Conservation (phyloP, 1,140 invertebrate genomes). For the Drosophila saltans region DNA sequence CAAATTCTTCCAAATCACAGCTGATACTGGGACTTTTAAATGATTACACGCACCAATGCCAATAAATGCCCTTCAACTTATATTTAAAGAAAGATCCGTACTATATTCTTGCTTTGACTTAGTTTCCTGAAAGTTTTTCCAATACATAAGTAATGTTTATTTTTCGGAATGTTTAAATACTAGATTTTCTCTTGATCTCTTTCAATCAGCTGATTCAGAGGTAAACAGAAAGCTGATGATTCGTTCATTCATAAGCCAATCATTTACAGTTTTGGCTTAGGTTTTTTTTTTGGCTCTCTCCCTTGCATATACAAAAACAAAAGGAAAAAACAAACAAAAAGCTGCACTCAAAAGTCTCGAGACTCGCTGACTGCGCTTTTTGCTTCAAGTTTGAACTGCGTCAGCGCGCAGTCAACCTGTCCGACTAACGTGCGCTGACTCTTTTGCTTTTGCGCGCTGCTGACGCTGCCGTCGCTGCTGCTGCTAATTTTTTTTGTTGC, state of each 20-base stretch:
- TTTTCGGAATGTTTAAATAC: not conserved
- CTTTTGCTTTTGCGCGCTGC: slow-evolving; percentile 43
- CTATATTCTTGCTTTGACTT: no score
- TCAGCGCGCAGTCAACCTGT: slow-evolving; percentile 19
- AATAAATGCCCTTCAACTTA: no score
- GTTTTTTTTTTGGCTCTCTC: slow-evolving; percentile 21
- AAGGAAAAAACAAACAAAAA: not conserved
- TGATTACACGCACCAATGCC: no score
- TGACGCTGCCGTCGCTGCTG: slow-evolving; percentile 28
- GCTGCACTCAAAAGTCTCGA: slow-evolving; percentile 9
- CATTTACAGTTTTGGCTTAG: slow-evolving; percentile 13
- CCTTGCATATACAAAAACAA: slow-evolving; percentile 3
- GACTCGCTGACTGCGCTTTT: slow-evolving; percentile 6
- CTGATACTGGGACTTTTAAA: no score
- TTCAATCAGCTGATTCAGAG: slow-evolving; percentile 7
- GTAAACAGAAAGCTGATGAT: slow-evolving; percentile 44
- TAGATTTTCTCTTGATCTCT: not conserved
- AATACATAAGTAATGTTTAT: no score
- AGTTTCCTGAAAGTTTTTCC: no score
- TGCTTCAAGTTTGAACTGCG: slow-evolving; percentile 22
- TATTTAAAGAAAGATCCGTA: no score
- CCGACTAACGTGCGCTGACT: slow-evolving; percentile 42
- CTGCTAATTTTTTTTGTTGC: slow-evolving; percentile 21
- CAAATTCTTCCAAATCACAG: no score
- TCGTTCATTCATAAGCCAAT: slow-evolving; percentile 25